These are phyloP conservation scores for Aphidius gifuensis DNA, from an alignment of 1,140 invertebrate genomes.

Conservation along the genomic window DNA sequence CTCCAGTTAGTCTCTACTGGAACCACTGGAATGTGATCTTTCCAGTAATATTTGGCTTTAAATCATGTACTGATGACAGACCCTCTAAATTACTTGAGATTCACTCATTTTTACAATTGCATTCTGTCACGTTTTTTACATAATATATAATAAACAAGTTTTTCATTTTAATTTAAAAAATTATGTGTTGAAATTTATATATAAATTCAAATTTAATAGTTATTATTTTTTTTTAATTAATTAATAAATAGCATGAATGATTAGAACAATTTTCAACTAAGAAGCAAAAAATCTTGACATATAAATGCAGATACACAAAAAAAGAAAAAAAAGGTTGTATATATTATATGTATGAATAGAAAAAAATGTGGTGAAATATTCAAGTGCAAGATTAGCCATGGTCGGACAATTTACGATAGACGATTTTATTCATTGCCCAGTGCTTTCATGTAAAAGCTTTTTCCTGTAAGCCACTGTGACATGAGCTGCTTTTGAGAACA, in stretches of 20 bases:
- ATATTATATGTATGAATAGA: background rate
- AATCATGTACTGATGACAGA: constrained; percentile 55
- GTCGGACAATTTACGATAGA: constrained; percentile 50
- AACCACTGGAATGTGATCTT: constrained; percentile 43
- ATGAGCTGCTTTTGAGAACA: constrained; percentile 27
- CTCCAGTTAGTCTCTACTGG: constrained; percentile 2
- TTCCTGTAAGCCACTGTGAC: constrained; percentile 53
- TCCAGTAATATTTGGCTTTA: constrained; percentile 59
- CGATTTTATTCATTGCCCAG: constrained; percentile 48
- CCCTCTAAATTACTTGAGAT: background rate
- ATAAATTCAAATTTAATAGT: too few species aligned
- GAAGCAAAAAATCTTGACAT: too few species aligned
- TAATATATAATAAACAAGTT: too few species aligned
- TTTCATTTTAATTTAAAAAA: too few species aligned
- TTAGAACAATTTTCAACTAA: too few species aligned
- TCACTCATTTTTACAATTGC: background rate
- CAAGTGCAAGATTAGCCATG: constrained; percentile 52
- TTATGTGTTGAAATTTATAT: too few species aligned
- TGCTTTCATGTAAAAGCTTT: constrained; percentile 56
- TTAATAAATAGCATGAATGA: too few species aligned
- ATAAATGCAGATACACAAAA: too few species aligned
- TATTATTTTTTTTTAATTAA: too few species aligned
- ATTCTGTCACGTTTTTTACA: constrained; percentile 16
- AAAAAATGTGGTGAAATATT: constrained; percentile 26
- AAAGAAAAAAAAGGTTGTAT: too few species aligned